phyloP scores from a whole-genome alignment of 1,140 invertebrate species.

The Wasmannia auropunctata region DNA sequence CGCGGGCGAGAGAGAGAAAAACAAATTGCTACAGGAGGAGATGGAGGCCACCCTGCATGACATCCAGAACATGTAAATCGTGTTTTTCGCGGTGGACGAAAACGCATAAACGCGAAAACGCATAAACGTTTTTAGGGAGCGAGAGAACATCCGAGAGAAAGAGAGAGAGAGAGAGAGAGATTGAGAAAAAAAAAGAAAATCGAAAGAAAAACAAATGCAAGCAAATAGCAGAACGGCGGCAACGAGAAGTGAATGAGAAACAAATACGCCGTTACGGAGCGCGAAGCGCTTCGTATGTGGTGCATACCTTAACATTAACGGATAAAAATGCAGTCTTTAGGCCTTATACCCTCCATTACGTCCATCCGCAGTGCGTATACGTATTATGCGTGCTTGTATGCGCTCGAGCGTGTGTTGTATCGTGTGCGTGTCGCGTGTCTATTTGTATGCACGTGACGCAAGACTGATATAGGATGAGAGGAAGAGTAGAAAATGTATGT shows the following conservation, averaged over 20 bases:
- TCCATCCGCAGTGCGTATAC: conserved; percentile 62
- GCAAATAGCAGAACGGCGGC: conserved; percentile 24
- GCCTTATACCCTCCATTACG: conserved; percentile 64
- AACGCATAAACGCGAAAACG: conserved; percentile 56
- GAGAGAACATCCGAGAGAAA: conserved; percentile 24
- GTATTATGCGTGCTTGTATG: conserved; percentile 56
- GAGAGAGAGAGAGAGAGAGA: background rate
- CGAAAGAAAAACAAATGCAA: background rate
- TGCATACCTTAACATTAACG: conserved; percentile 67
- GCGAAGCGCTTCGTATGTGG: conserved; percentile 64
- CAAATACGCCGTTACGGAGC: conserved; percentile 31
- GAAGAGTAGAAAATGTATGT: conserved; percentile 4
- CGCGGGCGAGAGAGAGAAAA: conserved; percentile 97
- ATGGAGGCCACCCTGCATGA: conserved; percentile 99
- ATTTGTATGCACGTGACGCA: conserved; percentile 37
- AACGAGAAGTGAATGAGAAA: conserved; percentile 45
- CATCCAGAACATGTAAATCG: conserved; percentile 98
- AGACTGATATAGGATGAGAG: conserved; percentile 33
- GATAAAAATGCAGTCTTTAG: conserved; percentile 66
- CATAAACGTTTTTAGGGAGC: conserved; percentile 32
- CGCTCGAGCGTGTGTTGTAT: conserved; percentile 41
- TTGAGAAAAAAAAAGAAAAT: background rate
- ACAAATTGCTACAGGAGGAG: conserved; percentile 98
- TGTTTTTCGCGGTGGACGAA: conserved; percentile 78
- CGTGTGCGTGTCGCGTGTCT: conserved; percentile 36